Evolutionary conservation across 1,140 invertebrate genomes (phyloP).

Genomic region (Panulirus ornatus): DNA sequence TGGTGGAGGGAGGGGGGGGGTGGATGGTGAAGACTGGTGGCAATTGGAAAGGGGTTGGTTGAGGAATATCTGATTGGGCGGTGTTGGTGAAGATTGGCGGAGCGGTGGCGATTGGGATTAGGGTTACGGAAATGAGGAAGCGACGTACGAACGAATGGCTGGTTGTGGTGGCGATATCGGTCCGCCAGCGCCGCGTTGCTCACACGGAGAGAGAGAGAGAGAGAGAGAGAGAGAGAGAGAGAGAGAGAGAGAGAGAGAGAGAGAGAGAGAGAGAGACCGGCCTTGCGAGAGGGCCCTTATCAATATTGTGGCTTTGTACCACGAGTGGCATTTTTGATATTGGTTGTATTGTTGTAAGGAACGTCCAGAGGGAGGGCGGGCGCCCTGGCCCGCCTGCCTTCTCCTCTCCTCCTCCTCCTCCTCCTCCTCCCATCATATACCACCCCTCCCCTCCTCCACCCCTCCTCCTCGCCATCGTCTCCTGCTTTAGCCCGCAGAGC

Average conservation of each 20-base stretch:
- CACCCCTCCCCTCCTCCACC: background rate
- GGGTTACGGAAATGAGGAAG: no score
- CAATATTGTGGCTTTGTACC: conserved; percentile 29
- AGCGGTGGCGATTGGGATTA: no score
- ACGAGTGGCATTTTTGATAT: conserved; percentile 30
- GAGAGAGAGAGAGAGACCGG: background rate
- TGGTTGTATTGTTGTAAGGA: conserved; percentile 22
- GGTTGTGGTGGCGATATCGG: no score
- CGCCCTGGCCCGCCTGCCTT: background rate
- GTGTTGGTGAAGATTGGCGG: no score
- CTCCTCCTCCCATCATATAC: background rate
- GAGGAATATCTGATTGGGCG: no score
- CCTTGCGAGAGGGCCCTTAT: conserved; percentile 7
- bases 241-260: background rate
- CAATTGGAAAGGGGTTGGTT: background rate
- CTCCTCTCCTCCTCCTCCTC: background rate
- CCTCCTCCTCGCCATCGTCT: no score
- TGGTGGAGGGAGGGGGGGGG: background rate
- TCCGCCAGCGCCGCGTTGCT: no score
- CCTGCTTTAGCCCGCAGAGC: no score
- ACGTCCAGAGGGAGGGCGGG: no score
- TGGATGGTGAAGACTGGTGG: background rate
- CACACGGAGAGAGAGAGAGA: background rate
- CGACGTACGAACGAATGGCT: no score
- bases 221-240: background rate